Percentiles rank a stretch among this genome's conserved stretches.
phyloP scores from a whole-genome alignment of 1,140 invertebrate genomes.

The Megathymus violae region DNA sequence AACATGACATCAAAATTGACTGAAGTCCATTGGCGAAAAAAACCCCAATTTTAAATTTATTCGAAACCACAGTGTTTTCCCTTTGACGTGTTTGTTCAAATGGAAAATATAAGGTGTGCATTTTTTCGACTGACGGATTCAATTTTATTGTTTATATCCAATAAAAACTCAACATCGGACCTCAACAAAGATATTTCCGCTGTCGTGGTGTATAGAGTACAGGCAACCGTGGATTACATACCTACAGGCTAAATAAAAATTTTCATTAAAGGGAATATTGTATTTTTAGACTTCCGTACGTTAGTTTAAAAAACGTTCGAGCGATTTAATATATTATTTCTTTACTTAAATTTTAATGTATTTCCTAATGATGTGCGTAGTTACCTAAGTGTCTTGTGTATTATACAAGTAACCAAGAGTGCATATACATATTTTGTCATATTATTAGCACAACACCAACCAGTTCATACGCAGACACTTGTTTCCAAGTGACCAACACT shows the following conservation, averaged over 20 bases:
- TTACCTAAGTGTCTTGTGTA: too few species aligned
- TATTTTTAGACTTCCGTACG: too few species aligned
- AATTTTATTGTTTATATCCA: constrained; percentile 17
- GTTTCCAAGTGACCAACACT: too few species aligned
- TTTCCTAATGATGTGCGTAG: too few species aligned
- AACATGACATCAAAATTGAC: too few species aligned
- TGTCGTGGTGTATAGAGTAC: background rate
- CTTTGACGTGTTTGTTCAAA: constrained; percentile 11
- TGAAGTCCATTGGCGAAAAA: background rate
- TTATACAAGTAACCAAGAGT: too few species aligned
- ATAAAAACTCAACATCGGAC: background rate
- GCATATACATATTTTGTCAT: too few species aligned
- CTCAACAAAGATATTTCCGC: constrained; percentile 5
- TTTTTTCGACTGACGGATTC: constrained; percentile 13
- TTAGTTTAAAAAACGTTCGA: too few species aligned
- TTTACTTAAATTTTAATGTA: too few species aligned
- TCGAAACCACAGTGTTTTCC: background rate
- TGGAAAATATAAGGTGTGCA: constrained; percentile 14
- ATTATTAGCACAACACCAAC: too few species aligned
- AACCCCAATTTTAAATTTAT: background rate
- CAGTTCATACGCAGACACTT: too few species aligned
- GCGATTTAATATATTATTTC: too few species aligned
- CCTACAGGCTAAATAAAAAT: background rate
- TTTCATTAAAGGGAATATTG: background rate
- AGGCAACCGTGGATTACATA: background rate